Evolutionary conservation across 2,113 vertebrate genomes (phyloP), one percentile per base, ranked within the genome.

Genomic region (Ciconia stormi): DNA sequence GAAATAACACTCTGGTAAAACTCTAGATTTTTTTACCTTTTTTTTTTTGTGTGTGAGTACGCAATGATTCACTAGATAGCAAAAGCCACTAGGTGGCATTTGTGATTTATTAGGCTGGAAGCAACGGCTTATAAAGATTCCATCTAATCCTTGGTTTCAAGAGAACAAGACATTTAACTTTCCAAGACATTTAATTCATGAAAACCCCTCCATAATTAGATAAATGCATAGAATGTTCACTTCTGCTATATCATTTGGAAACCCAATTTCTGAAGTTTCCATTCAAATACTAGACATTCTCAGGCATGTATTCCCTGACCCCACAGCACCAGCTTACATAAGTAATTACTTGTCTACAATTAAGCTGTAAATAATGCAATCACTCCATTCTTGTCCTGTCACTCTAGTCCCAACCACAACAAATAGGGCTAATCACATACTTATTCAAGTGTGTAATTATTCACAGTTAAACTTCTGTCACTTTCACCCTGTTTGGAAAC

Each of bases 401-500:
- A 98, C 93, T 98, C 97, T 92, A 97, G 96, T 97, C 97, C 97
- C 97, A 97, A 97, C 94, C 97, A 98, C 98, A 98, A 98, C 98
- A 98, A 98, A 98, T 98, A 98, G 95, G 97, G 97, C 98, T 98
- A 98, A 98, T 98, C 98, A 98, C 98, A 98, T 98, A 98, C 97
- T 98, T 98, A 98, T 96, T 98, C 97, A 97, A 98, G 98, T 98
- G 98, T 98, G 98, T 98, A 98, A 98, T 98, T 98, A 98, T 98
- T 98, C 98, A 98, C 97, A 97, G 98, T 98, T 98, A 98, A 98
- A 98, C 98, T 98, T 98, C 98, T 98, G 98, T 98, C 98, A 98
- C 98, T 98, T 98, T 98, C 98, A 98, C 97, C 97, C 98, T 98
- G 98, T 98, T 98, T 98, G 98, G 97, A 98, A 98, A 98, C 98